Conservation (phyloP, 2,113 vertebrate species). For the Laterallus jamaicensis region DNA sequence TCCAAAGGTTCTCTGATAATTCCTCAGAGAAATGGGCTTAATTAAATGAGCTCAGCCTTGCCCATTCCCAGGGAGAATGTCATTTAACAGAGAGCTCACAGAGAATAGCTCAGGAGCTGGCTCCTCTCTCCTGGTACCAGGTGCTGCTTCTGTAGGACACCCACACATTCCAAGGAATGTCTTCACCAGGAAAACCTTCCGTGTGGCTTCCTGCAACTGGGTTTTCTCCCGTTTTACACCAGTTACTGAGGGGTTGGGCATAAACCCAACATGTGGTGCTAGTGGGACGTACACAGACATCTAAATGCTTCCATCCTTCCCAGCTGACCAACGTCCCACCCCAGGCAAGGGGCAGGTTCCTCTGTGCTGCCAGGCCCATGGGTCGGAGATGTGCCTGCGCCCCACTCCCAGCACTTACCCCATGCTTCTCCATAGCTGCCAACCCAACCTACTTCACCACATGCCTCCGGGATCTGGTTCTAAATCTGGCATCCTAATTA, state of each 20-base stretch:
- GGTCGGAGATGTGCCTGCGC: too few relatives aligned
- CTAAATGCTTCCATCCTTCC: background rate
- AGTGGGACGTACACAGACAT: accelerated
- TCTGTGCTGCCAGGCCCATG: too few relatives aligned
- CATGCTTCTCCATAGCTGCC: background rate
- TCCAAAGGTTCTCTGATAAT: background rate
- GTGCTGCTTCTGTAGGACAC: background rate
- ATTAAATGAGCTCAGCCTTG: conserved; percentile 8
- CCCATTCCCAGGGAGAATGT: background rate
- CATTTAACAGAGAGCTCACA: background rate
- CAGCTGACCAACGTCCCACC: background rate
- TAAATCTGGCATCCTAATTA: background rate
- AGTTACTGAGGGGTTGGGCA: background rate
- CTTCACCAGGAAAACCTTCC: background rate
- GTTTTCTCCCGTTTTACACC: background rate
- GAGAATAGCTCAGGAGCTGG: background rate
- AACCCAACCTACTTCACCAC: background rate
- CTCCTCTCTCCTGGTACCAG: background rate
- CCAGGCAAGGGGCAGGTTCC: background rate
- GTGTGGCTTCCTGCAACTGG: accelerated
- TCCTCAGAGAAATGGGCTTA: background rate
- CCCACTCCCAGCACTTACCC: background rate
- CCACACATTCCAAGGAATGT: accelerated
- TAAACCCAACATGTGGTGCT: background rate
- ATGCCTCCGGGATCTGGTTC: background rate